Evolutionary conservation across 2,797 vertebrate species (phyloP).

Genomic region (Chelmon rostratus): DNA sequence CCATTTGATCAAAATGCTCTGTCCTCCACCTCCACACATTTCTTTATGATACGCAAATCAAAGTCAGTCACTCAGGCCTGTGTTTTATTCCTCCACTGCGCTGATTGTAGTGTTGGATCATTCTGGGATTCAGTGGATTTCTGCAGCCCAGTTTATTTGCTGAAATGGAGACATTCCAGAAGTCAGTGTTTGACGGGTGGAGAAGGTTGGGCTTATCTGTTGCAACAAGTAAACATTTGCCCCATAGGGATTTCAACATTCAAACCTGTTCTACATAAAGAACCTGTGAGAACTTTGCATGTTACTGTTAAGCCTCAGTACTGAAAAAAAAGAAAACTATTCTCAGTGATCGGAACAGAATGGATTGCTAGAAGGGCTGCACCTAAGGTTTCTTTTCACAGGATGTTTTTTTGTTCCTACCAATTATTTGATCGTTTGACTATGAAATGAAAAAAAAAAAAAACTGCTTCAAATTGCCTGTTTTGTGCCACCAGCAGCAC

Average conservation of each 20-base stretch:
- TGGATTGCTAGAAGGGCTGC: background rate
- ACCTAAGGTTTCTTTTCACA: too few species aligned
- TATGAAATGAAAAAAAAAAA: background rate
- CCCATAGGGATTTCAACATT: conserved; percentile 68
- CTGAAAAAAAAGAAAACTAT: background rate
- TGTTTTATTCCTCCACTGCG: conserved; percentile 7
- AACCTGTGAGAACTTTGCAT: conserved; percentile 21
- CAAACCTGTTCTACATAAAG: conserved; percentile 75
- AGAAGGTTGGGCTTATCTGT: conserved; percentile 75
- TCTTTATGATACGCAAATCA: conserved; percentile 19
- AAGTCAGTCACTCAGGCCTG: conserved; percentile 34
- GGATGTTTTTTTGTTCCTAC: background rate
- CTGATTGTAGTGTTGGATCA: conserved; percentile 15
- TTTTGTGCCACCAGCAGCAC: background rate
- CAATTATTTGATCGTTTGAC: background rate
- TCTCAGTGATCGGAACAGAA: too few species aligned
- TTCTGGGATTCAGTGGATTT: conserved; percentile 15
- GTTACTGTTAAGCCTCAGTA: background rate
- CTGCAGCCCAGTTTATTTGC: conserved; percentile 8
- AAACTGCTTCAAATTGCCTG: background rate
- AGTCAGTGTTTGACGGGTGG: conserved; percentile 59
- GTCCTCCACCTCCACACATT: conserved; percentile 16
- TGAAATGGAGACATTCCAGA: conserved; percentile 71
- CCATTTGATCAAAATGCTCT: background rate
- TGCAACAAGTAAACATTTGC: conserved; percentile 86